Conservation (phyloP, 2,888 invertebrate genomes). For the Fissipunctia ypsillon region DNA sequence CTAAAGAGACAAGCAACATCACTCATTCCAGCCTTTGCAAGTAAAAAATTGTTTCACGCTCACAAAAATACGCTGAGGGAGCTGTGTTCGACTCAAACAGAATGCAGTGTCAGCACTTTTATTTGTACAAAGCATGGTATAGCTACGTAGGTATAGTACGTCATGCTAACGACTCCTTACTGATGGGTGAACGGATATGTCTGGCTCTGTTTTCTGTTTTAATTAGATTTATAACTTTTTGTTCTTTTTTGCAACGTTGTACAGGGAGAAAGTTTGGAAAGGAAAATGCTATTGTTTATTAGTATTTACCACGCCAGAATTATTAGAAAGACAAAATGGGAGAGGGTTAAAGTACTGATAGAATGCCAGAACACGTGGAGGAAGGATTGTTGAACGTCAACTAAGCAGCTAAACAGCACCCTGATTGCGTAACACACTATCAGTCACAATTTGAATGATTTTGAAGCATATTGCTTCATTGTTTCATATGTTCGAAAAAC, state of each 20-base stretch:
- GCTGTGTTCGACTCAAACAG: constrained; percentile 24
- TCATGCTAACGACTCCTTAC: not conserved
- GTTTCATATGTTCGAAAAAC: too few species aligned
- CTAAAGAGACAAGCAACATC: not conserved
- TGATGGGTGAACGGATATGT: constrained; percentile 11
- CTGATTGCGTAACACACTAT: too few species aligned
- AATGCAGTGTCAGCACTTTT: constrained; percentile 35
- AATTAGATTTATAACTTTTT: constrained; percentile 22
- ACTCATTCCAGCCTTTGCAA: constrained; percentile 23
- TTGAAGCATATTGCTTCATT: too few species aligned
- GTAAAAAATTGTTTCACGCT: constrained; percentile 28
- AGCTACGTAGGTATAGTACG: not conserved
- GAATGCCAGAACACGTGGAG: not conserved
- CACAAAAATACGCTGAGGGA: constrained; percentile 30
- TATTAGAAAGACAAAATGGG: not conserved
- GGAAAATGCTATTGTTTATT: not conserved
- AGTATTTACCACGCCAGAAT: not conserved
- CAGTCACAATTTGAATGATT: too few species aligned
- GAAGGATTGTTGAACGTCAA: too few species aligned
- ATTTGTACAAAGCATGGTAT: constrained; percentile 22
- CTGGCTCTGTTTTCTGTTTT: constrained; percentile 12
- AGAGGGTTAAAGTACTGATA: not conserved
- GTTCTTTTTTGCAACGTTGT: not conserved
- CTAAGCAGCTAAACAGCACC: too few species aligned
- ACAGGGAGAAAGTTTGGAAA: not conserved